Conservation (phyloP, 2,888 invertebrate genomes). For the Danaus chrysippus region DNA sequence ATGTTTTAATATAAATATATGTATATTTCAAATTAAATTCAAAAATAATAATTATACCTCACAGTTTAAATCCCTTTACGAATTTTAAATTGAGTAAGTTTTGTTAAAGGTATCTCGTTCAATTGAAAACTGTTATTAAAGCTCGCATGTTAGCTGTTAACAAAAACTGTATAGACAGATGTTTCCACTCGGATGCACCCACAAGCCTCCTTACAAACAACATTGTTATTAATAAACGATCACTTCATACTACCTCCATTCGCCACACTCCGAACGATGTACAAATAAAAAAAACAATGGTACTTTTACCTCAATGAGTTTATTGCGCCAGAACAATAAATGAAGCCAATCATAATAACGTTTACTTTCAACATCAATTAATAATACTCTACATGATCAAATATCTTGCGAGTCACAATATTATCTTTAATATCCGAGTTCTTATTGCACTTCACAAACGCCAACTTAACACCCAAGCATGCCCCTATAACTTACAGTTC, state of each 20-base stretch:
- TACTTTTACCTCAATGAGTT: constrained; percentile 73
- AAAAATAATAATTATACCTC: no score
- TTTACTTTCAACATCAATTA: constrained; percentile 80
- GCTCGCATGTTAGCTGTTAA: constrained; percentile 5
- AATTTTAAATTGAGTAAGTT: no score
- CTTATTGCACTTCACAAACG: constrained; percentile 73
- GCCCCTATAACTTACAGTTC: constrained; percentile 77
- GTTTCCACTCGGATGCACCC: constrained; percentile 46
- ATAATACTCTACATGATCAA: constrained; percentile 73
- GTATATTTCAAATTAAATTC: no score
- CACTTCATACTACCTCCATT: constrained; percentile 48
- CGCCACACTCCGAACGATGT: constrained; percentile 45
- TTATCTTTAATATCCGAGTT: constrained; percentile 71
- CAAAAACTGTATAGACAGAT: constrained; percentile 36
- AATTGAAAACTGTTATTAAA: no score
- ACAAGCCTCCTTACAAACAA: constrained; percentile 35
- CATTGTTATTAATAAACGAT: constrained; percentile 48
- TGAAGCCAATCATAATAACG: constrained; percentile 78
- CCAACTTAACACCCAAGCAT: constrained; percentile 64
- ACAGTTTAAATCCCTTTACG: no score
- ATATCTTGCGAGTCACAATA: constrained; percentile 65
- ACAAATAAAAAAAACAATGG: constrained; percentile 65
- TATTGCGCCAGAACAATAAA: constrained; percentile 79
- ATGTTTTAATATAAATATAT: no score
- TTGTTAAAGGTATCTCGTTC: no score